Conservation (phyloP, 2,888 invertebrate species). For the Ligdia adustata region DNA sequence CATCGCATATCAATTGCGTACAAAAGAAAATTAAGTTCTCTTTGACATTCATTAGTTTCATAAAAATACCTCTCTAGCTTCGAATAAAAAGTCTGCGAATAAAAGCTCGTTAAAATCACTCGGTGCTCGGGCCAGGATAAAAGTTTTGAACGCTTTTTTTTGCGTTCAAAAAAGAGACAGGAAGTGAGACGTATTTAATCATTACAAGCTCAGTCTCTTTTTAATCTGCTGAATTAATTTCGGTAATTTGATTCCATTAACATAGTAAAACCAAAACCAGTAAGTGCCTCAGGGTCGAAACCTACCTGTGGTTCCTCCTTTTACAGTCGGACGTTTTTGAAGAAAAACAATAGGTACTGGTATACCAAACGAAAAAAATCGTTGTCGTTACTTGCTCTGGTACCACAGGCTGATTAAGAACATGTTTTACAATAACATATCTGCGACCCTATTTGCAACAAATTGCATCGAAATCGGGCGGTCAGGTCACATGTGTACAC, state of each 20-base stretch:
- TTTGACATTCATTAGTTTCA: constrained; percentile 76
- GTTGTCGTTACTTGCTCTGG: too few relatives aligned
- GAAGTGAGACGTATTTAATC: constrained; percentile 68
- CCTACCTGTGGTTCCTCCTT: constrained; percentile 15
- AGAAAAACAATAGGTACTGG: too few relatives aligned
- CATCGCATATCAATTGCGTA: constrained; percentile 32
- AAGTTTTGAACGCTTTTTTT: constrained; percentile 63
- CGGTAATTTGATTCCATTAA: constrained; percentile 27
- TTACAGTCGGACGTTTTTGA: too few relatives aligned
- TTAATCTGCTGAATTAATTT: constrained; percentile 67
- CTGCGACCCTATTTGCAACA: too few relatives aligned
- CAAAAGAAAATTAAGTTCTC: constrained; percentile 59
- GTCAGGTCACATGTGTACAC: too few relatives aligned
- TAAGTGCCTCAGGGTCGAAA: constrained; percentile 31
- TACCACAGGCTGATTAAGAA: too few relatives aligned
- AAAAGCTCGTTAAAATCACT: constrained; percentile 78
- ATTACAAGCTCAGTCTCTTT: constrained; percentile 64
- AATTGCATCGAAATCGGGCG: too few relatives aligned
- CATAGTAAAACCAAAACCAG: constrained; percentile 32
- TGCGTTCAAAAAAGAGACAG: constrained; percentile 49
- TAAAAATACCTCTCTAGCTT: constrained; percentile 55
- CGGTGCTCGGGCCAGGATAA: constrained; percentile 65
- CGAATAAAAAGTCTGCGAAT: constrained; percentile 60
- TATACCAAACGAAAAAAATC: too few relatives aligned
- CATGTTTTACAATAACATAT: too few relatives aligned